Evolutionary conservation across 2,797 vertebrate species (phyloP).

Genomic region (Cyprinella venusta): DNA sequence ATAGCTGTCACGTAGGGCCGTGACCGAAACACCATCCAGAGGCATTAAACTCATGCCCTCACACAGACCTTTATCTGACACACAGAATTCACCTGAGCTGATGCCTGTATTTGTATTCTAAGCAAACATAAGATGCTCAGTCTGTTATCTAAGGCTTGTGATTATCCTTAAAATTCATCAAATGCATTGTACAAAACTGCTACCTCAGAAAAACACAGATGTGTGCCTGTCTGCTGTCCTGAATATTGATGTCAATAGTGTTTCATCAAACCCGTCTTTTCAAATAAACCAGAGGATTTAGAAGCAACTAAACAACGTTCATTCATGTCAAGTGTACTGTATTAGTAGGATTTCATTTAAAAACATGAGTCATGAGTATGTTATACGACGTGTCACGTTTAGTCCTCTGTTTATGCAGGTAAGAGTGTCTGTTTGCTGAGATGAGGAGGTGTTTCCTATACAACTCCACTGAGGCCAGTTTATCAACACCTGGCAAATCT

Average conservation of each 20-base stretch:
- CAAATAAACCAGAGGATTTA: not conserved
- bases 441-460: slow-evolving; percentile 44
- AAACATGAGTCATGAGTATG: not conserved
- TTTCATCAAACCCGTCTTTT: not conserved
- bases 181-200: slow-evolving; percentile 7
- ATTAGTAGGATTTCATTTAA: not conserved
- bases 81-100: slow-evolving; percentile 3
- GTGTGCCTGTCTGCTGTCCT: not conserved
- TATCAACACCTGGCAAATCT: slow-evolving; percentile 37
- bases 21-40: slow-evolving; percentile 27
- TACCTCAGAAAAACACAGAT: slow-evolving; percentile 6
- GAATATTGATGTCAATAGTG: slow-evolving; percentile 11
- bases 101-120: not conserved
- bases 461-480: slow-evolving; percentile 1
- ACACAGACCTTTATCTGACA: slow-evolving; percentile 7
- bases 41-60: not conserved
- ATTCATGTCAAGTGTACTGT: not conserved
- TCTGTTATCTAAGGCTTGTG: slow-evolving; percentile 1
- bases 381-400: not conserved
- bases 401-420: not conserved
- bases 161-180: not conserved
- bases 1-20: slow-evolving; percentile 21
- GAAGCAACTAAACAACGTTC: not conserved
- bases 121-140: not conserved
- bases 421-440: slow-evolving; percentile 9